Evolutionary conservation across 2,888 invertebrate species (phyloP).

Genomic region (Ramazzottius varieornatus): DNA sequence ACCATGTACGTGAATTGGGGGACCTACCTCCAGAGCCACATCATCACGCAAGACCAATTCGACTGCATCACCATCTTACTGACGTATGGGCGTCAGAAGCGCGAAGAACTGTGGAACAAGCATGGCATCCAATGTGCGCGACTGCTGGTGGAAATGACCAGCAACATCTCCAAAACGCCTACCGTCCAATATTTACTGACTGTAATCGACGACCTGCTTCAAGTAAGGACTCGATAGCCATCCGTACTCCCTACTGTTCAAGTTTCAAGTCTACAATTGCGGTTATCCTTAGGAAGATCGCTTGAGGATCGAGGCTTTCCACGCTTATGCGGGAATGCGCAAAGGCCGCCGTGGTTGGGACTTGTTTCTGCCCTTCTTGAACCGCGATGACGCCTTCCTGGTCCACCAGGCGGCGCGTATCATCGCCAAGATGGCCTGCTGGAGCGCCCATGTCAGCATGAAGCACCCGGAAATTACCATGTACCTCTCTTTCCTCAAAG

Average conservation of each 20-base stretch:
- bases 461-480: slow-evolving; percentile 80
- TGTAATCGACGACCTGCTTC: background rate
- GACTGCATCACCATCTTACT: background rate
- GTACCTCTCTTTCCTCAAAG: slow-evolving; percentile 91
- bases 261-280: background rate
- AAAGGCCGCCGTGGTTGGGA: background rate
- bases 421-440: slow-evolving; percentile 91
- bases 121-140: background rate
- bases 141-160: background rate
- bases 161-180: background rate
- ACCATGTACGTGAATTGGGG: background rate
- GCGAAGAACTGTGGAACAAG: background rate
- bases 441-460: slow-evolving; percentile 77
- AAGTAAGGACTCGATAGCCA: too few species aligned
- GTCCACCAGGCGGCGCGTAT: slow-evolving; percentile 50
- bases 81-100: background rate
- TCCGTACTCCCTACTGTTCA: background rate
- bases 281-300: background rate
- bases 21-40: background rate
- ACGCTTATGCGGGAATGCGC: background rate
- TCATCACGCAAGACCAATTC: background rate
- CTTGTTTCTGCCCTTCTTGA: background rate
- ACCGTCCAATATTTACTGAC: background rate
- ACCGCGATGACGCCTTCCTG: background rate
- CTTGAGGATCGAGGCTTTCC: background rate